Evolutionary conservation across 1,140 invertebrate genomes (phyloP).

Genomic region (Leptoteleia sp.): DNA sequence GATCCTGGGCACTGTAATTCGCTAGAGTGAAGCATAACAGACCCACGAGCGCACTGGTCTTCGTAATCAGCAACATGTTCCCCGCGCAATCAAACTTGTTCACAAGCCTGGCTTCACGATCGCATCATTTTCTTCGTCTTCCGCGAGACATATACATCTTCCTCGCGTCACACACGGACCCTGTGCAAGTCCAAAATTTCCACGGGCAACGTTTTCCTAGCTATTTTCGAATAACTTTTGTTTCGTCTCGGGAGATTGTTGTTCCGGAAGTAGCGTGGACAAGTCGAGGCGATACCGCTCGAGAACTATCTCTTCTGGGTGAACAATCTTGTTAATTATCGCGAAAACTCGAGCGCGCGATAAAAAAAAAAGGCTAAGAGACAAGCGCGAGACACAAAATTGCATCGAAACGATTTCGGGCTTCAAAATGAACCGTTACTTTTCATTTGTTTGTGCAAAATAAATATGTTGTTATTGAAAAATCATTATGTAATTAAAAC

Average conservation of each 20-base stretch:
- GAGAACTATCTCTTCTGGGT: conserved; percentile 41
- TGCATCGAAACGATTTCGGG: no score
- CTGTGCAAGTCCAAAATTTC: conserved; percentile 17
- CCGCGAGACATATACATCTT: conserved; percentile 38
- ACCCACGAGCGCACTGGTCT: conserved; percentile 1
- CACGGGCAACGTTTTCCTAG: background rate
- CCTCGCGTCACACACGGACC: conserved; percentile 5
- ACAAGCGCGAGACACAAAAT: conserved; percentile 46
- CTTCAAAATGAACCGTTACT: no score
- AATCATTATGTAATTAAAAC: no score
- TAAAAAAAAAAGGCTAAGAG: conserved; percentile 27
- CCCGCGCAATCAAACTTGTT: conserved; percentile 3
- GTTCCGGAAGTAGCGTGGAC: conserved; percentile 49
- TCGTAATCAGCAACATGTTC: conserved; percentile 31
- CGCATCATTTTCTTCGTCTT: conserved; percentile 44
- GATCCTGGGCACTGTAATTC: conserved; percentile 21
- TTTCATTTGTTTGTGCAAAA: no score
- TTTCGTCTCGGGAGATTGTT: conserved; percentile 14
- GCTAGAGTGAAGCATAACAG: conserved; percentile 19
- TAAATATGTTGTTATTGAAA: no score
- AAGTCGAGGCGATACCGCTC: conserved; percentile 32
- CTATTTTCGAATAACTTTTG: conserved; percentile 12
- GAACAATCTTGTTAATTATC: conserved; percentile 42
- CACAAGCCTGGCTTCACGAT: background rate
- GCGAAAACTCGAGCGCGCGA: conserved; percentile 9